Evolutionary conservation across 2,797 vertebrate species (phyloP).

Genomic region (Anomalospiza imberbis): DNA sequence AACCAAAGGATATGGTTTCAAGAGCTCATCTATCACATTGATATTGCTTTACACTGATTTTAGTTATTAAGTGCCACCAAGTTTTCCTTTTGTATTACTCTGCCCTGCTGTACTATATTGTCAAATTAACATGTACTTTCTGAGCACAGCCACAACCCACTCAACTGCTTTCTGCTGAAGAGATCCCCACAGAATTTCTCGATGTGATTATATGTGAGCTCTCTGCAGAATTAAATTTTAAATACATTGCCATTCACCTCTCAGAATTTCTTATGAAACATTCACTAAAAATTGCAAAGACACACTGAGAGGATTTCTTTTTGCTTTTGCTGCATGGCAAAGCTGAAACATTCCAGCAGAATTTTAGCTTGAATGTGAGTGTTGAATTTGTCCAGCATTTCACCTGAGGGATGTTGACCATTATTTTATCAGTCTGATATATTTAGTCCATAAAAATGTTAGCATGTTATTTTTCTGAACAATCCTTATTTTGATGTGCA

Average conservation of each 20-base stretch:
- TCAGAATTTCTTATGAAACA: neutral
- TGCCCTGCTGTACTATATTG: neutral
- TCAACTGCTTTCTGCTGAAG: slow-evolving; percentile 12
- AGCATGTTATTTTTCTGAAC: neutral
- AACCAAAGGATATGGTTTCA: neutral
- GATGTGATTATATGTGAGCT: neutral
- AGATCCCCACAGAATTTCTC: slow-evolving; percentile 3
- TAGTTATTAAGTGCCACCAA: neutral
- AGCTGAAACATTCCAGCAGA: neutral
- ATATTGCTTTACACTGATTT: neutral
- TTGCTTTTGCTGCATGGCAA: neutral
- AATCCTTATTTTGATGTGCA: neutral
- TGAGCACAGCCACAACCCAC: slow-evolving; percentile 12
- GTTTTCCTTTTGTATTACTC: neutral
- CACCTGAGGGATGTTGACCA: neutral
- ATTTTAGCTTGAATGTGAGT: neutral
- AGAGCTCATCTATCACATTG: neutral
- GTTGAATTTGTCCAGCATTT: neutral
- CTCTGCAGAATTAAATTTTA: slow-evolving; percentile 6
- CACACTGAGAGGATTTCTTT: neutral
- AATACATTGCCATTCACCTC: slow-evolving; percentile 3
- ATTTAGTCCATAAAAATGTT: neutral
- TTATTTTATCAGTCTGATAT: neutral
- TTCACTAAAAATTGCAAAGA: neutral
- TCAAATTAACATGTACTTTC: slow-evolving; percentile 14